These are phyloP conservation scores for Ridgeia piscesae DNA, from an alignment of 1,140 invertebrate species.

Conservation along the genomic window DNA sequence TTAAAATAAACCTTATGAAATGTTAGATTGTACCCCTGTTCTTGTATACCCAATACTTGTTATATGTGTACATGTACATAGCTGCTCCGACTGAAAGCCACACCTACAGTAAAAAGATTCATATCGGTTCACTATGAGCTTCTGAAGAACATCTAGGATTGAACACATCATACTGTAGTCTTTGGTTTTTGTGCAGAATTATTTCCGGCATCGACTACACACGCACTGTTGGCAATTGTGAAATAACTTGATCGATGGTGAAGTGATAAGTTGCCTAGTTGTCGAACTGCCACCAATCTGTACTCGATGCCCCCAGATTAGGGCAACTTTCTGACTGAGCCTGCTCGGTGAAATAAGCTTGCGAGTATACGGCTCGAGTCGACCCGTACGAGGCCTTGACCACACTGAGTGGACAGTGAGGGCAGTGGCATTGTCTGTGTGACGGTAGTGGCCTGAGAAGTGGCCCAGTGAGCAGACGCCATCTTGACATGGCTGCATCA, in stretches of 20 bases:
- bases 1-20: neutral
- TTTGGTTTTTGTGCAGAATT: neutral
- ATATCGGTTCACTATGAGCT: neutral
- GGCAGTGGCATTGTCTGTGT: neutral
- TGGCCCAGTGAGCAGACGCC: neutral
- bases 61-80: neutral
- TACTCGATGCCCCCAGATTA: neutral
- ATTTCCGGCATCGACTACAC: no score
- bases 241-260: neutral
- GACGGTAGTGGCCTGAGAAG: neutral
- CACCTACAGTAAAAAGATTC: neutral
- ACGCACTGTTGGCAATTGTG: neutral
- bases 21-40: neutral
- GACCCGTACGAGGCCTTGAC: neutral
- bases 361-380: neutral
- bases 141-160: neutral
- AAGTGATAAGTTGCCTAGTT: slow-evolving; percentile 1
- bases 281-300: neutral
- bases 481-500: neutral
- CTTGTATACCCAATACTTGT: neutral
- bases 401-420: neutral
- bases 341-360: neutral
- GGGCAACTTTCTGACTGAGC: no score
- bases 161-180: neutral
- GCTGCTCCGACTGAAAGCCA: neutral